These are phyloP conservation scores for Lerista edwardsae DNA, from an alignment of 2,797 vertebrate genomes.

Conservation along the genomic window DNA sequence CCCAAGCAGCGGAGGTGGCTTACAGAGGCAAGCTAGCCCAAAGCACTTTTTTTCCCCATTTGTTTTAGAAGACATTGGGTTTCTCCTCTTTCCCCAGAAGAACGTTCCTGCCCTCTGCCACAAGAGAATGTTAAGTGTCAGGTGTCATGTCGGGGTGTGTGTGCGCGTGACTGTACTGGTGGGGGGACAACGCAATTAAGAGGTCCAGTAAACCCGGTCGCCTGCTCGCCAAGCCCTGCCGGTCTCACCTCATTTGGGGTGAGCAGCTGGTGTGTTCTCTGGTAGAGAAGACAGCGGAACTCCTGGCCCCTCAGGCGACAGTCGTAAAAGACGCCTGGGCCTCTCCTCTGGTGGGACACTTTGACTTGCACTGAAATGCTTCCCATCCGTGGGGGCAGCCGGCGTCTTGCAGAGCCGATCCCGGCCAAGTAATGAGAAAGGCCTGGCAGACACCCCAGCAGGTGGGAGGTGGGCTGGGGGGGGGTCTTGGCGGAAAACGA, in stretches of 20 bases:
- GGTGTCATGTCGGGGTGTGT: too few relatives aligned
- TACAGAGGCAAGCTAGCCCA: too few relatives aligned
- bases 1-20: too few relatives aligned
- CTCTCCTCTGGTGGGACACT: too few relatives aligned
- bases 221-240: fast-evolving
- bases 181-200: background rate
- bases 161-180: too few relatives aligned
- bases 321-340: background rate
- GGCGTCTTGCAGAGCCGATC: background rate
- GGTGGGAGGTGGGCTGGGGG: fast-evolving
- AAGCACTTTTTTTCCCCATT: too few relatives aligned
- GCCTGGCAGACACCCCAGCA: background rate
- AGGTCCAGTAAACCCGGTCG: too few relatives aligned
- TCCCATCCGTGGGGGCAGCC: background rate
- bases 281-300: background rate
- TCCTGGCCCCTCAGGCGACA: fast-evolving
- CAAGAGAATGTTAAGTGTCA: background rate
- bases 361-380: background rate
- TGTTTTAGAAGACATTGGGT: too few relatives aligned
- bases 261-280: fast-evolving
- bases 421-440: background rate
- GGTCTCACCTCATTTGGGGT: fast-evolving
- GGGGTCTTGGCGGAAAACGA: background rate
- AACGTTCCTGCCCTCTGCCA: background rate
- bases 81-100: too few relatives aligned